Base-by-base conservation (phyloP, 2,113 vertebrate genomes). In the Hippocampus comes region DNA sequence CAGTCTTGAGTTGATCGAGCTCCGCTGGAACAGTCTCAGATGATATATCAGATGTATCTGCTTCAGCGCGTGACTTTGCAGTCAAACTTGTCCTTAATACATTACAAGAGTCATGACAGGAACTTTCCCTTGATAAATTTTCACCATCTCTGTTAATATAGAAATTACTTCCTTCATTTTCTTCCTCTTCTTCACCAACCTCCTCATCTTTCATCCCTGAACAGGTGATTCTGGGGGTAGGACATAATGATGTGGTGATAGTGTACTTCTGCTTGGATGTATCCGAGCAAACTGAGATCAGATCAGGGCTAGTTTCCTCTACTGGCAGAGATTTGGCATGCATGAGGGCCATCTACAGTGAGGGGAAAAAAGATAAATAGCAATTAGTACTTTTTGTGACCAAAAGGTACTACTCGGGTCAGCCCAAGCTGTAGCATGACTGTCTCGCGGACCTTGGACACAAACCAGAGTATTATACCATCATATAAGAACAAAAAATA, bases 121-220 rank as follows among this genome's bases (percentile, higher is more conserved):
- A 82, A 27, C 41, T 68, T 20, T 75, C 8, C 9, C 10, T 56
- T 1, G 71, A 78, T 30, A 77, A 80, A 12, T 77, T 51, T 7
- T 65, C 68, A 18, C 5, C 2, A 0, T 14, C 6, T 75, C 75
- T 71, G 63, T 82, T 43, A 25, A 84, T 65, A 53, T 90, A 91
- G 6, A 12, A 0, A 1, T 82, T 17, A 0, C 9, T 20, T 23
- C 5, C 42, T 12, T 61, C 73, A 3, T 78, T 20, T 21, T 7
- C 42, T 10, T 61, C 74, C 1, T 79, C 73, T 0, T 81, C 79
- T 0, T 87, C 78, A 1, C 78, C 79, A 2, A 78, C 72, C 1
- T 84, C 70, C 14, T 74, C 67, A 6, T 84, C 72, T 9, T 74
- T 67, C 12, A 61, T 69, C 20, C 73, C 77, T 0, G 18, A 70